A percentile compares a stretch with the other conserved stretches of the same genome.
phyloP scores from a whole-genome alignment of 2,113 vertebrate genomes.

The Platichthys stellatus region DNA sequence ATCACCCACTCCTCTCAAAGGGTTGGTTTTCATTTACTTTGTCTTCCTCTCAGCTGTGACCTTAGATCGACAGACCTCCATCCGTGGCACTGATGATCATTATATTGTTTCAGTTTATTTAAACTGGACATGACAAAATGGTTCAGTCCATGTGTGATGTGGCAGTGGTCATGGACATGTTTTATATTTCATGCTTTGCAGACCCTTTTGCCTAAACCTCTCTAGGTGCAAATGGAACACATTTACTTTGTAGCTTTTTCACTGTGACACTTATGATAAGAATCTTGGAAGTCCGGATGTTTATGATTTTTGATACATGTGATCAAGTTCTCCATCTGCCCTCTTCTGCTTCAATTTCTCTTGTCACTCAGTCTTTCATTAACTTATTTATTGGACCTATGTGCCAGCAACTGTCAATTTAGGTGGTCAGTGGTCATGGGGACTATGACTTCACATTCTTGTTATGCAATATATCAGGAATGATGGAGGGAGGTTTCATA shows the following conservation, averaged over 20 bases:
- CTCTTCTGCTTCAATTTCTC: too few species aligned
- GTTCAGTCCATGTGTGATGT: too few species aligned
- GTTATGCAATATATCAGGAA: background rate
- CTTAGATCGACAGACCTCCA: background rate
- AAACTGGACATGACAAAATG: too few species aligned
- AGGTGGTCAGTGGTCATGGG: background rate
- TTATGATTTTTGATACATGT: background rate
- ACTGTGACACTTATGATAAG: background rate
- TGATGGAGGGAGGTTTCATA: background rate
- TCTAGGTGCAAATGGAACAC: background rate
- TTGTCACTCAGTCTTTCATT: too few species aligned
- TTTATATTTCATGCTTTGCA: background rate
- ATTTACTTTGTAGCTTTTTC: background rate
- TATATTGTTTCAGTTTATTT: too few species aligned
- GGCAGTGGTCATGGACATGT: too few species aligned
- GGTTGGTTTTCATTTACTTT: background rate
- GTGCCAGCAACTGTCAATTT: background rate
- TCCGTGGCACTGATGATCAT: background rate
- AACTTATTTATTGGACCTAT: too few species aligned
- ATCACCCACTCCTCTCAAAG: background rate
- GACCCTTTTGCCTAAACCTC: background rate
- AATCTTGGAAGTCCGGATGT: background rate
- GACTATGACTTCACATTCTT: background rate
- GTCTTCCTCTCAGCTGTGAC: slow-evolving; percentile 6
- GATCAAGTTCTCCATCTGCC: background rate